phyloP scores from a whole-genome alignment of 1,140 invertebrate species.

The Thaumetopoea pityocampa region DNA sequence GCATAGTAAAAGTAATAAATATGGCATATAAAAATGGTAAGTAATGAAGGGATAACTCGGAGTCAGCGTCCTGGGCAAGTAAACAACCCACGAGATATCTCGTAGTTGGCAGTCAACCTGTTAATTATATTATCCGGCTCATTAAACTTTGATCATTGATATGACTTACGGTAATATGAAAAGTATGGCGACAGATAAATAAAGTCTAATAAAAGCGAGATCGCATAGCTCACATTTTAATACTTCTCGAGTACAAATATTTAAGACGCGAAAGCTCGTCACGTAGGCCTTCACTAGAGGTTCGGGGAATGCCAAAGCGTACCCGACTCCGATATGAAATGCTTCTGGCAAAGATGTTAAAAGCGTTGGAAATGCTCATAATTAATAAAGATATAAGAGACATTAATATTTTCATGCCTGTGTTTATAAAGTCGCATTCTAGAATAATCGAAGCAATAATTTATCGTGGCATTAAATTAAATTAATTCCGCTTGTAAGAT shows the following conservation, averaged over 20 bases:
- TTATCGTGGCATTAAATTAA: too few species aligned
- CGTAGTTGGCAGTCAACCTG: too few species aligned
- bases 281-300: conserved; percentile 51
- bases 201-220: conserved; percentile 37
- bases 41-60: too few species aligned
- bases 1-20: too few species aligned
- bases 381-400: neutral
- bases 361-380: neutral
- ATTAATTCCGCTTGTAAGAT: too few species aligned
- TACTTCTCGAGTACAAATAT: conserved; percentile 61
- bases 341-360: conserved; percentile 23
- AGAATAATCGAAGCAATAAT: too few species aligned
- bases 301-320: conserved; percentile 57
- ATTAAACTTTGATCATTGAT: neutral
- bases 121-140: too few species aligned
- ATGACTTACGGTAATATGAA: neutral
- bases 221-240: conserved; percentile 51
- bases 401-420: neutral
- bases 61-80: too few species aligned
- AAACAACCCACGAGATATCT: too few species aligned
- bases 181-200: conserved; percentile 8
- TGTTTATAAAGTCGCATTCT: neutral
- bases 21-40: too few species aligned
- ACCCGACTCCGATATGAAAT: conserved; percentile 51
- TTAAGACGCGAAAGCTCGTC: conserved; percentile 51